A percentile compares a stretch with the other conserved stretches of the same genome.
These are phyloP conservation scores for Hippotragus niger DNA, from an alignment of 2,113 vertebrate genomes.

Conservation along the genomic window DNA sequence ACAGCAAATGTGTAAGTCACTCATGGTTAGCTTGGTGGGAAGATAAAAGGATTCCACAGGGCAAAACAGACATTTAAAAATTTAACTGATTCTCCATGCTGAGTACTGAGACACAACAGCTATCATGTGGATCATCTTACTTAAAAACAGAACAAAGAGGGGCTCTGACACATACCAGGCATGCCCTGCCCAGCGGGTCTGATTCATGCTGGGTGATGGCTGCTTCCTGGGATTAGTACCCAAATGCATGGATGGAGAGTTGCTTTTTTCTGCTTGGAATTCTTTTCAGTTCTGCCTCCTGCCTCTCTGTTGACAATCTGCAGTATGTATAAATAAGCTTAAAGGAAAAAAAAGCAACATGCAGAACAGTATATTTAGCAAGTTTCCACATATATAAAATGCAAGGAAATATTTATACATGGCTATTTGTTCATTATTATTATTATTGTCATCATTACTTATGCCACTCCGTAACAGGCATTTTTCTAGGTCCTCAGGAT, in stretches of 20 bases:
- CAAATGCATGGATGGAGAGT: background rate
- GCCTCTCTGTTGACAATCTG: accelerated
- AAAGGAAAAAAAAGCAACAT: background rate
- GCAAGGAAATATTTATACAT: background rate
- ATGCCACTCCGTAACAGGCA: background rate
- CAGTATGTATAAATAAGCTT: background rate
- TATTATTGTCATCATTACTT: background rate
- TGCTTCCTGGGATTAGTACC: background rate
- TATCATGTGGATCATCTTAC: background rate
- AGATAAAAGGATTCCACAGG: background rate
- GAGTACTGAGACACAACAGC: background rate
- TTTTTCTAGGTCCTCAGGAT: background rate
- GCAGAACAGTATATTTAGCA: background rate
- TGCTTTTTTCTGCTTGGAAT: conserved; percentile 32
- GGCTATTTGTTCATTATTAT: background rate
- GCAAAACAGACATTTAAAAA: background rate
- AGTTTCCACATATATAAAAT: background rate
- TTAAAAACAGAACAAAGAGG: conserved; percentile 33
- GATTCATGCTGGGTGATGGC: background rate
- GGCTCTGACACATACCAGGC: background rate
- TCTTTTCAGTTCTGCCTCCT: background rate
- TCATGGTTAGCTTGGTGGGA: background rate
- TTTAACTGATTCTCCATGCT: background rate
- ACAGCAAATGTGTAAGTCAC: background rate
- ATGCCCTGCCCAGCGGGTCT: background rate